Base-by-base conservation (phyloP, 2,113 vertebrate species). In the Equus przewalskii region DNA sequence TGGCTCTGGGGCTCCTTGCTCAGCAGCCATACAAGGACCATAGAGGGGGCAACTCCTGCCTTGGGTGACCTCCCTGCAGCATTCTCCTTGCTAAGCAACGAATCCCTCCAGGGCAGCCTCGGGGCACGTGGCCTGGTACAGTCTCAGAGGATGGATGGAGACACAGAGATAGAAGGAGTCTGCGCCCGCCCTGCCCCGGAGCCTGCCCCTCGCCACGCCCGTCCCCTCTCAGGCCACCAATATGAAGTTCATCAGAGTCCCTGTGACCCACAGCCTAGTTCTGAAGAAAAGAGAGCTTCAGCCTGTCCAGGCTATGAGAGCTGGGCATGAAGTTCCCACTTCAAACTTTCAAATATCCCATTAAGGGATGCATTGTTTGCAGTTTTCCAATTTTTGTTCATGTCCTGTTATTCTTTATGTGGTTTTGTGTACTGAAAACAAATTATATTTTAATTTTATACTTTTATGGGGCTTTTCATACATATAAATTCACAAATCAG, bases 251-350 rank as follows among this genome's bases (percentile, higher is more conserved):
- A 30, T 15, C 16, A 14, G 7, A 0, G 3, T 28, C 36, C 28
- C 75, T 8, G 6, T 2, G 8, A 44, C 58, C 64, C n/a, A 18
- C 28, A 30, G 12, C 7, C 76, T 81, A 91, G 70, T n/a, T 56
- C 64, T 33, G n/a, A 91, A 69, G 76, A 81, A 33, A 58, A 69
- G 49, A 56, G 64, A 81, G 58, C 44, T 70, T 91, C 36, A 70
- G 28, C 36, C 36, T 46, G 28, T 81, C 36, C 28, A 58, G 26
- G n/a, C 60, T 65, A 5, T 36, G 24, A 78, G 15, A 24, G 16
- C 73, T 30, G 49, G 4, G 60, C 18, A 18, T 44, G 21, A 79
- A 21, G 36, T 46, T 56, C 51, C 62, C 51, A 54, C 51, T 44
- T 69, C 64, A 81, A 44, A 58, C 28, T 51, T 69, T 69, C 76